These are phyloP conservation scores for Thymelicus lineola DNA, from an alignment of 2,888 invertebrate species.

Conservation along the genomic window DNA sequence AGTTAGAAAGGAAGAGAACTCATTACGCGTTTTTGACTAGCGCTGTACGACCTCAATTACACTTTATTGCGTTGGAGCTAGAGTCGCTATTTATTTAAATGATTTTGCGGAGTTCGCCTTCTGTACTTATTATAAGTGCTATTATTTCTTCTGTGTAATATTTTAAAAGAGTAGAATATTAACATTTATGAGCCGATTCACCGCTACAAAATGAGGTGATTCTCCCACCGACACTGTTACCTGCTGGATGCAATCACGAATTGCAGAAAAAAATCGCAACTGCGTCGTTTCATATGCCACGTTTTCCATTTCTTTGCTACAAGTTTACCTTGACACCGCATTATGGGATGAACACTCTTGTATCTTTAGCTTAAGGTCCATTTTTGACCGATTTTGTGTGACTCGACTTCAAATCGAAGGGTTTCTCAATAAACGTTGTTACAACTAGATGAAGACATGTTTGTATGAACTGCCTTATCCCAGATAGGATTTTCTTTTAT, in stretches of 20 bases:
- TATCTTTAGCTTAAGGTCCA: neutral
- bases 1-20: too few relatives aligned
- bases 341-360: constrained; percentile 13
- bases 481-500: constrained; percentile 34
- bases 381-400: constrained; percentile 7
- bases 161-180: too few relatives aligned
- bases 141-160: too few relatives aligned
- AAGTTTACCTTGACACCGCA: constrained; percentile 26
- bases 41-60: too few relatives aligned
- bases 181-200: neutral
- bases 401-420: neutral
- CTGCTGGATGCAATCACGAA: constrained; percentile 47
- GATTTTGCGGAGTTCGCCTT: too few relatives aligned
- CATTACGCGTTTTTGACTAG: too few relatives aligned
- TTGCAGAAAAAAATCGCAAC: constrained; percentile 46
- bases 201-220: constrained; percentile 13
- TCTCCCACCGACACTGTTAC: constrained; percentile 24
- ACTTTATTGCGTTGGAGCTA: too few relatives aligned
- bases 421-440: constrained; percentile 38
- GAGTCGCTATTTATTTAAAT: too few relatives aligned
- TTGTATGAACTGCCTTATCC: constrained; percentile 24
- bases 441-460: constrained; percentile 39
- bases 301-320: constrained; percentile 46
- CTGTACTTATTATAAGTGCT: too few relatives aligned
- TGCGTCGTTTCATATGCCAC: constrained; percentile 47